Base-by-base conservation (phyloP, 2,888 invertebrate species). In the Phasia obesa region DNA sequence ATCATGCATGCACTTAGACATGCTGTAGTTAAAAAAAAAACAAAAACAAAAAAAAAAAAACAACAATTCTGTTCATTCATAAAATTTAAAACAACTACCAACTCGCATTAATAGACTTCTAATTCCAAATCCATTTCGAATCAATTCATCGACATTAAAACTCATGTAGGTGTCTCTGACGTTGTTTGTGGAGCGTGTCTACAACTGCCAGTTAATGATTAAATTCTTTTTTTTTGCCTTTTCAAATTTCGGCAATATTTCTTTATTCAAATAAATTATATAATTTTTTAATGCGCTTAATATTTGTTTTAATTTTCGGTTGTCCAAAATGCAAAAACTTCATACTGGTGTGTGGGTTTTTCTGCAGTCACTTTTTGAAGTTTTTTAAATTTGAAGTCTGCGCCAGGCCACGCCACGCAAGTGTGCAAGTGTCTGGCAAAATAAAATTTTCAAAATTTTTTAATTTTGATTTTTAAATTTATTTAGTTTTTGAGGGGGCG, bases 151-250 rank as follows among this genome's bases (percentile, higher is more conserved):
- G 59, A 51, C 44, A 55, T 60, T 59, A 73, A 74, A 64, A 57
- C 65, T 23, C 65, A 49, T 62, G 83, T 83, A 79, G 83, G 83
- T 70, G 83, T 75, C 35, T 42, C 51, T 62, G 69, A 35, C 62
- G 47, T 49, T 59, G 44, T 23, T 42, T 49, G 27, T 57, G 71
- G 51, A 79, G 71, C 83, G 79, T 83, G 83, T 76, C 64, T 65
- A 27, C 21, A 67, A 73, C 57, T 69, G 74, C 25, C 73, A 57
- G 55, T 57, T 38, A 57, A 55, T 42, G 75, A 69, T 75, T 70
- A 70, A 38, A 51, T 1, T 44, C 44, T n/a, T n/a, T 27, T 75
- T 65, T 49, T 73, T 80, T 55, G 25, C 27, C n/a, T 53, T 44
- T 27, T 17, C 17, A 17, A 62, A 27, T 57, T 64, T 49, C 11